Evolutionary conservation across 2,888 invertebrate species (phyloP).

Genomic region (Ophonus ardosiacus): DNA sequence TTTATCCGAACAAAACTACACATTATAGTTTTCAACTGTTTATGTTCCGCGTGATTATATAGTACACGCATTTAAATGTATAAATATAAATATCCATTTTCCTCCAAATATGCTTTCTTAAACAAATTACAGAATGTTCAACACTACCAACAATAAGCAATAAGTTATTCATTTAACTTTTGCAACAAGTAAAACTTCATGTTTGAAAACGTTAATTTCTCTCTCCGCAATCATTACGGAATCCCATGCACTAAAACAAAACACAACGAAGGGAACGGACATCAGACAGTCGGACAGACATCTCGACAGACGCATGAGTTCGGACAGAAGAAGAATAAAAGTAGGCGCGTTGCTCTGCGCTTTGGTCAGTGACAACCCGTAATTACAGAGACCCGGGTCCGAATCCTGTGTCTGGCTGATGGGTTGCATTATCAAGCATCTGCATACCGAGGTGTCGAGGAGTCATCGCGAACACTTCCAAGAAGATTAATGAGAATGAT

Average conservation of each 20-base stretch:
- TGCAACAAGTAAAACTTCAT: too few species aligned
- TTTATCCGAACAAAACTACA: too few species aligned
- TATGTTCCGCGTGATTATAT: too few species aligned
- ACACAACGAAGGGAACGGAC: conserved; percentile 1
- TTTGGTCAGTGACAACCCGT: conserved; percentile 73
- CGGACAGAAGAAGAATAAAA: conserved; percentile 71
- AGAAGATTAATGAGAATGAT: not conserved
- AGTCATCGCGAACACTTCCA: conserved; percentile 21
- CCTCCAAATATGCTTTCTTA: too few species aligned
- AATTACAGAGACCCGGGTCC: conserved; percentile 68
- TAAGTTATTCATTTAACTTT: too few species aligned
- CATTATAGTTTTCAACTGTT: too few species aligned
- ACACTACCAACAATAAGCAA: too few species aligned
- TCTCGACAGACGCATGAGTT: conserved; percentile 30
- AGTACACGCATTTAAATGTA: too few species aligned
- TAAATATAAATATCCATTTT: too few species aligned
- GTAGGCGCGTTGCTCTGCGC: conserved; percentile 68
- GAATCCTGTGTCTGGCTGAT: conserved; percentile 13
- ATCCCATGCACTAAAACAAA: conserved; percentile 15
- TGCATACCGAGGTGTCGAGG: conserved; percentile 36
- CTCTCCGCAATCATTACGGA: not conserved
- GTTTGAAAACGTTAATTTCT: too few species aligned
- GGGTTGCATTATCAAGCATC: conserved; percentile 36
- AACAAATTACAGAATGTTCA: too few species aligned
- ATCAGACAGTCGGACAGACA: conserved; percentile 67